Conservation (phyloP, 2,113 vertebrate species). For the Campylomormyrus numenius region DNA sequence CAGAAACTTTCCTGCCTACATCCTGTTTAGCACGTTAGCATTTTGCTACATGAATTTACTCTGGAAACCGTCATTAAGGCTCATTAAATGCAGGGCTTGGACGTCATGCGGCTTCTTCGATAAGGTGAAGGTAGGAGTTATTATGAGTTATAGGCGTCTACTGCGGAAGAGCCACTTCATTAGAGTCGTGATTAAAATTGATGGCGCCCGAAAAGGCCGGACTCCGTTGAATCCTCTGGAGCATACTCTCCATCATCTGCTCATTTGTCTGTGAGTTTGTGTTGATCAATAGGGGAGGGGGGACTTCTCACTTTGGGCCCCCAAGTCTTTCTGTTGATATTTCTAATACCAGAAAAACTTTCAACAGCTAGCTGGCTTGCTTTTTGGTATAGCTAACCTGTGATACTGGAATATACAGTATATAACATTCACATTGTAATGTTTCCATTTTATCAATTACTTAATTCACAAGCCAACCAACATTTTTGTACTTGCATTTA, state of each 20-base stretch:
- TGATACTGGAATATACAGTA: neutral
- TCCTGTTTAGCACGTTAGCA: neutral
- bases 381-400: neutral
- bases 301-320: conserved; percentile 61
- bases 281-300: conserved; percentile 74
- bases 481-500: neutral
- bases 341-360: neutral
- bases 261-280: conserved; percentile 73
- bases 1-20: neutral
- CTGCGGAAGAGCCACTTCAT: conserved; percentile 72
- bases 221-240: conserved; percentile 57
- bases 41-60: conserved; percentile 55
- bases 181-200: conserved; percentile 73
- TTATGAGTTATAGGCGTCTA: conserved; percentile 70
- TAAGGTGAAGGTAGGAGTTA: conserved; percentile 52
- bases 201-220: conserved; percentile 62
- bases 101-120: conserved; percentile 63
- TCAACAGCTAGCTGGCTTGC: neutral
- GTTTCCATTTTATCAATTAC: neutral
- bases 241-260: conserved; percentile 67
- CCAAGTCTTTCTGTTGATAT: conserved; percentile 18
- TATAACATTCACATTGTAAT: neutral
- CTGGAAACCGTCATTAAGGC: conserved; percentile 62
- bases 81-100: conserved; percentile 41
- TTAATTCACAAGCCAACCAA: neutral